A percentile compares a stretch with the other conserved stretches of the same genome.
These are phyloP conservation scores for Myiopsitta monachus DNA, from an alignment of 2,113 vertebrate species.

Conservation along the genomic window DNA sequence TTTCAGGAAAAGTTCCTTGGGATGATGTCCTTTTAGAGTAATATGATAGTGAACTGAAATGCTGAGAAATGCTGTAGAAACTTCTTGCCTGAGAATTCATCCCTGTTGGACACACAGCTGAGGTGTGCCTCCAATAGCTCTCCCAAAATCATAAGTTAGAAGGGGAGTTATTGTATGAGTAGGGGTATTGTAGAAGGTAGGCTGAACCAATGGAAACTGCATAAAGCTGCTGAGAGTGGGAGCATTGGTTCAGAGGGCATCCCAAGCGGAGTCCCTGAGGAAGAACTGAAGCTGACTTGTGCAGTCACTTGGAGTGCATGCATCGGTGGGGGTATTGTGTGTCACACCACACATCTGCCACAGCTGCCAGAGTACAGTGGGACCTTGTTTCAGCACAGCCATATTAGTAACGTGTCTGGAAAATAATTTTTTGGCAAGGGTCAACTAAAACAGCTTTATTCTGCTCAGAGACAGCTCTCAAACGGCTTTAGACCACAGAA, in stretches of 20 bases:
- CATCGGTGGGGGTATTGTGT: neutral
- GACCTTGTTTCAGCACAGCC: conserved; percentile 29
- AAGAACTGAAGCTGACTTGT: neutral
- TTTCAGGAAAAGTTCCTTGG: neutral
- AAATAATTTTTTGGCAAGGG: conserved; percentile 25
- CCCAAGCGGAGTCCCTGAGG: neutral
- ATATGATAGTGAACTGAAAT: neutral
- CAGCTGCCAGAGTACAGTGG: neutral
- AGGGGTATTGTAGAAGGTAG: neutral
- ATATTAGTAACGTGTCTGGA: neutral
- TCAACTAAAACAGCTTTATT: conserved; percentile 5
- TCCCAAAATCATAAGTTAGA: neutral
- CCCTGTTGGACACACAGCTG: neutral
- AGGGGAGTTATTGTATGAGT: neutral
- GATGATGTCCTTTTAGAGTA: neutral
- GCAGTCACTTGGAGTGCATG: fast-evolving
- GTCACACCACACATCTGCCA: neutral
- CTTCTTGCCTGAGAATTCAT: neutral
- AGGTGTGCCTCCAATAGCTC: neutral
- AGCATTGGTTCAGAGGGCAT: neutral
- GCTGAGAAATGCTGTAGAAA: neutral
- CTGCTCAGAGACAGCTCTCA: neutral
- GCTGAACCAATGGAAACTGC: neutral
- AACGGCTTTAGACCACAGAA: neutral
- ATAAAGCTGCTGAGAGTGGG: neutral